phyloP scores from a whole-genome alignment of 2,888 invertebrate genomes.

The Penaeus monodon region DNA sequence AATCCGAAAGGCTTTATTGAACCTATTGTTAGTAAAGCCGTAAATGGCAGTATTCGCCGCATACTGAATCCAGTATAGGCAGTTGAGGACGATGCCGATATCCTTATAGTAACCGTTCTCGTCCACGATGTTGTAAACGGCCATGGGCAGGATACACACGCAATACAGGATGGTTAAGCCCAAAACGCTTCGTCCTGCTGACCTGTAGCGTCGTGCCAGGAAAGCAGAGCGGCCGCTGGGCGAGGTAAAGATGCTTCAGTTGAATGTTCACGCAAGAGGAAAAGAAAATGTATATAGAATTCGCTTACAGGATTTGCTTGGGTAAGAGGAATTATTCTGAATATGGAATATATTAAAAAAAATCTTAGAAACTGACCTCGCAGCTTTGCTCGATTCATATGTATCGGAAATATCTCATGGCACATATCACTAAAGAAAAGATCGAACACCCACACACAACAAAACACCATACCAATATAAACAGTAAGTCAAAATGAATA shows the following conservation, averaged over 20 bases:
- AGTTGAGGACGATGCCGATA: constrained; percentile 1
- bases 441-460: too few species aligned
- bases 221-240: background rate
- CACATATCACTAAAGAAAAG: too few species aligned
- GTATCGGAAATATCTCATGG: too few species aligned
- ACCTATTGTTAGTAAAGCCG: background rate
- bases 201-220: background rate
- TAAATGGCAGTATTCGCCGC: constrained; percentile 9
- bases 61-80: constrained; percentile 14
- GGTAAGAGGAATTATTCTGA: too few species aligned
- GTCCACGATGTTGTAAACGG: background rate
- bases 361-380: too few species aligned
- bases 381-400: too few species aligned
- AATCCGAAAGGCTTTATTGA: background rate
- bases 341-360: too few species aligned
- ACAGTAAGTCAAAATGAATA: constrained; percentile 1
- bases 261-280: too few species aligned
- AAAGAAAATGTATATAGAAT: too few species aligned
- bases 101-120: constrained; percentile 1
- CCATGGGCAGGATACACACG: constrained; percentile 6
- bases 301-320: too few species aligned
- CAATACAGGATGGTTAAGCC: background rate
- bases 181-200: background rate
- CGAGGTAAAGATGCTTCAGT: too few species aligned
- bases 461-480: background rate